Evolutionary conservation across 2,113 vertebrate genomes (phyloP).

Genomic region (Tonatia bakeri): DNA sequence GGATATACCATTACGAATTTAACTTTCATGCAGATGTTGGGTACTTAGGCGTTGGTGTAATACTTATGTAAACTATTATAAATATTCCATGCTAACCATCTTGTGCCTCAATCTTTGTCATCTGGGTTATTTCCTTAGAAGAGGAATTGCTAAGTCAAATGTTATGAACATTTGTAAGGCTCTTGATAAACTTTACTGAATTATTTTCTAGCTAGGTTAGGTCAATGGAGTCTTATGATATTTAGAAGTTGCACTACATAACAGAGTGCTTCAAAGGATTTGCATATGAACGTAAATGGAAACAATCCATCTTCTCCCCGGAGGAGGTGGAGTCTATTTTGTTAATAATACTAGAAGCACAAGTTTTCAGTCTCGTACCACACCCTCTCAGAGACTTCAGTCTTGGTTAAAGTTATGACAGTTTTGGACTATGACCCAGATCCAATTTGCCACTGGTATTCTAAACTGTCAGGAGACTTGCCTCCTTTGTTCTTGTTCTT

Average conservation of each 20-base stretch:
- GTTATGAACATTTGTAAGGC: not conserved
- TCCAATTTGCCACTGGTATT: not conserved
- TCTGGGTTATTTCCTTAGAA: constrained; percentile 21
- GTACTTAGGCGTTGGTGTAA: constrained; percentile 12
- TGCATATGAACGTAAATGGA: not conserved
- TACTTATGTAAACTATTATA: not conserved
- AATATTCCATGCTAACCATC: constrained; percentile 37
- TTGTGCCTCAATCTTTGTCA: constrained; percentile 27
- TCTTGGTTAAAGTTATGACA: not conserved
- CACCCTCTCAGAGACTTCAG: not conserved
- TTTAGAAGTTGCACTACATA: not conserved
- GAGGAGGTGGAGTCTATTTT: not conserved
- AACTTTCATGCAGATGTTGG: constrained; percentile 19
- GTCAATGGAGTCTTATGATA: not conserved
- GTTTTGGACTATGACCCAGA: not conserved
- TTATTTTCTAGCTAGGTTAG: not conserved
- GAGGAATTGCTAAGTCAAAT: not conserved
- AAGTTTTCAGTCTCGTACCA: not conserved
- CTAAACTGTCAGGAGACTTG: not conserved
- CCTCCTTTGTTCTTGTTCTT: not conserved
- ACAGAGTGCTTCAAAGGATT: not conserved
- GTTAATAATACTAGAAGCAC: not conserved
- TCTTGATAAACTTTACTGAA: not conserved
- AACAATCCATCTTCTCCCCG: not conserved
- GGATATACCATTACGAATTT: constrained; percentile 1